Percentiles rank a stretch among this genome's conserved stretches.
Evolutionary conservation across 2,113 vertebrate genomes (phyloP).

Genomic region (Oreocharis arfaki): DNA sequence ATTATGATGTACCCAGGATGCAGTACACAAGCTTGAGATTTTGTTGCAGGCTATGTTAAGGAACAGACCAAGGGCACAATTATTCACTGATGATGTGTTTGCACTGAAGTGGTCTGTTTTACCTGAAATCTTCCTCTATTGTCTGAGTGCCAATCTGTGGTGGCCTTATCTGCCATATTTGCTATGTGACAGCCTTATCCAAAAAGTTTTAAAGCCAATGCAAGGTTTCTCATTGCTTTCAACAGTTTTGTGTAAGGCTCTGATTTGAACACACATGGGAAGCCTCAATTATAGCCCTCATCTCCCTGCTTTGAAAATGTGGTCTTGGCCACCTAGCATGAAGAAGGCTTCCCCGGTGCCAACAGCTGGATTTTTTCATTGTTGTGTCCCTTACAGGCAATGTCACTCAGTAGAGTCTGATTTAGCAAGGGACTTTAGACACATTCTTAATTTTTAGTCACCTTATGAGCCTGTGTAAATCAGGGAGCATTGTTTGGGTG

Average conservation of each 20-base stretch:
- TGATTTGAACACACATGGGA: neutral
- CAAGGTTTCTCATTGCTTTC: neutral
- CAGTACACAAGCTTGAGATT: neutral
- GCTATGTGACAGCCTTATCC: neutral
- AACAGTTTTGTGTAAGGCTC: neutral
- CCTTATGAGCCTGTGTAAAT: neutral
- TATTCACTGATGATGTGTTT: neutral
- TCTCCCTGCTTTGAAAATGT: neutral
- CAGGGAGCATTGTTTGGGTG: neutral
- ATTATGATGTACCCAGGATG: neutral
- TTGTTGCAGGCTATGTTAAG: neutral
- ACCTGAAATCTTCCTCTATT: neutral
- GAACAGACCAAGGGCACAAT: neutral
- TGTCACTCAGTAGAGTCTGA: neutral
- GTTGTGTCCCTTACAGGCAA: neutral
- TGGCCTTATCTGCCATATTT: neutral
- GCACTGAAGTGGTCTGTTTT: neutral
- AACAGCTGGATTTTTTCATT: neutral
- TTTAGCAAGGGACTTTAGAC: neutral
- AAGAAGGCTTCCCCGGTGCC: neutral
- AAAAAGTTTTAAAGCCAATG: neutral
- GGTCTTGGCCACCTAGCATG: neutral
- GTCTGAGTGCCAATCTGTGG: neutral
- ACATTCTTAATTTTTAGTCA: neutral
- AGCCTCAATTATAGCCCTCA: neutral